Percentiles rank a stretch among this genome's conserved stretches.
Evolutionary conservation across 2,797 vertebrate species (phyloP).

Genomic region (Limnodromus scolopaceus): DNA sequence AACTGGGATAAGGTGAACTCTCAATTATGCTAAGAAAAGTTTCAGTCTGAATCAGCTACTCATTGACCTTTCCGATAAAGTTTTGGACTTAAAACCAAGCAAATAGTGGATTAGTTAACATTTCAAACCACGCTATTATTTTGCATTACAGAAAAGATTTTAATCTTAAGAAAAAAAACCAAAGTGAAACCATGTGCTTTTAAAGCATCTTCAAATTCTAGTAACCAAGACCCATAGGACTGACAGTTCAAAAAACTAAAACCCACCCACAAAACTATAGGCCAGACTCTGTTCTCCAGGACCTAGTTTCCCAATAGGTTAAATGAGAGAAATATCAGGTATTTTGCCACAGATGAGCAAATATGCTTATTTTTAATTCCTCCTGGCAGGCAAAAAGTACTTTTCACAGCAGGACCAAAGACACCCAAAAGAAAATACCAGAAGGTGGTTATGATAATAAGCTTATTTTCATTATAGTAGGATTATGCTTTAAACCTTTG

Average conservation of each 20-base stretch:
- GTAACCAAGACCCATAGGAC: background rate
- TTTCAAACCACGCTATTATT: background rate
- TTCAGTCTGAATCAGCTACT: background rate
- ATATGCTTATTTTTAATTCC: background rate
- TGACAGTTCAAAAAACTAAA: background rate
- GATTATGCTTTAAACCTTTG: conserved; percentile 46
- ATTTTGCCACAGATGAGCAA: background rate
- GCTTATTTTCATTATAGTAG: conserved; percentile 53
- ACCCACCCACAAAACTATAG: background rate
- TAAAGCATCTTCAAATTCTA: background rate
- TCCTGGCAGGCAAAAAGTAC: background rate
- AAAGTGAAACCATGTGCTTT: background rate
- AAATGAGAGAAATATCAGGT: background rate
- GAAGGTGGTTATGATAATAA: conserved; percentile 44
- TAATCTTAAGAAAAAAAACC: background rate
- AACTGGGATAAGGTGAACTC: background rate
- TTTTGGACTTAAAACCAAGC: background rate
- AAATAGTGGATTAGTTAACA: background rate
- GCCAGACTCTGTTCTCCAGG: background rate
- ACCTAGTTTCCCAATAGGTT: background rate
- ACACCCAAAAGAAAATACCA: background rate
- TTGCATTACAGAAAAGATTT: background rate
- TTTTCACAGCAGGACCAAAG: background rate
- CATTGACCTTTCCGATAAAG: background rate
- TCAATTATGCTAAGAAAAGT: background rate